Evolutionary conservation across 1,140 invertebrate species (phyloP).

Genomic region (Neodiprion virginianus): DNA sequence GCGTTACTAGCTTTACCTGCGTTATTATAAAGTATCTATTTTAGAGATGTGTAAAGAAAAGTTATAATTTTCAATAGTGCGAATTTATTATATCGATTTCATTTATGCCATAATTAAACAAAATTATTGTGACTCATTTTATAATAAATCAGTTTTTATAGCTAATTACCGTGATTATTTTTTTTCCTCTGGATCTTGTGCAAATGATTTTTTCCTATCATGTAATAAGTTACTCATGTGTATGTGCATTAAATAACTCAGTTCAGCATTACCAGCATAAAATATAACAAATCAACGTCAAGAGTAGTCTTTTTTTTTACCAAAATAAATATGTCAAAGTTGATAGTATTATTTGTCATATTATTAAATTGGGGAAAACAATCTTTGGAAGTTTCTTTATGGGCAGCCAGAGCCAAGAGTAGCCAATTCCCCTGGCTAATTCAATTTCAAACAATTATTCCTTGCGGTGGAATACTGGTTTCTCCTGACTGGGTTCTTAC

Average conservation of each 20-base stretch:
- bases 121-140: not conserved
- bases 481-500: conserved; percentile 40
- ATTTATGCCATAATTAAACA: not conserved
- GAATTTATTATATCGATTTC: not conserved
- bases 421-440: conserved; percentile 39
- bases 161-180: not conserved
- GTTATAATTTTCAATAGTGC: too few species aligned
- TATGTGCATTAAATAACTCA: too few species aligned
- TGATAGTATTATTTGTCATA: conserved; percentile 21
- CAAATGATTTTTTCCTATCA: too few species aligned
- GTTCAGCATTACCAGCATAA: too few species aligned
- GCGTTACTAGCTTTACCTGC: not conserved
- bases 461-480: conserved; percentile 39
- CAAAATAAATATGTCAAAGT: conserved; percentile 27
- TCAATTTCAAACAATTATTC: conserved; percentile 40
- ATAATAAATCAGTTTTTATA: not conserved
- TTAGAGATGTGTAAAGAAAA: too few species aligned
- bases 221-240: too few species aligned
- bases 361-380: conserved; percentile 24
- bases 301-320: conserved; percentile 11
- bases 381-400: conserved; percentile 20
- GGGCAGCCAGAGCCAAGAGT: conserved; percentile 24
- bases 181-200: too few species aligned
- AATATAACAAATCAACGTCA: conserved; percentile 12
- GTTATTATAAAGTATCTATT: conserved; percentile 9